Conservation (phyloP, 1,140 invertebrate genomes). For the Lasioglossum baleicum region DNA sequence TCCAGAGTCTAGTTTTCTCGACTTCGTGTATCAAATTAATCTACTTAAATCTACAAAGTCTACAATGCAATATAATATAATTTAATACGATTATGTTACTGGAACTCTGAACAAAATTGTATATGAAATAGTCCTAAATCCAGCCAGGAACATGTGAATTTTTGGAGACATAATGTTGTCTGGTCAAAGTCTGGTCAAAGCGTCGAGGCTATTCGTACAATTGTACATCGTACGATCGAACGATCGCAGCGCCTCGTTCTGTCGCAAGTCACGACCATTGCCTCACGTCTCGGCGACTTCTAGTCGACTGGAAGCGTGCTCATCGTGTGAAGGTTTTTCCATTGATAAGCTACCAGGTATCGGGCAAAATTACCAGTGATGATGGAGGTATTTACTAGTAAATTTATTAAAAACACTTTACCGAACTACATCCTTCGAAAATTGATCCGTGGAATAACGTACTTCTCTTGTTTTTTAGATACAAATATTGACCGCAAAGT, state of each 20-base stretch:
- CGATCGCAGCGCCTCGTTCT: conserved; percentile 20
- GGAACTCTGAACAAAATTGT: too few relatives aligned
- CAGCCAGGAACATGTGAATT: too few relatives aligned
- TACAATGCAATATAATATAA: too few relatives aligned
- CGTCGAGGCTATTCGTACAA: neutral
- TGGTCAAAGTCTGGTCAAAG: conserved; percentile 5
- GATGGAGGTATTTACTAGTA: conserved; percentile 48
- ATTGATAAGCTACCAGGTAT: too few relatives aligned
- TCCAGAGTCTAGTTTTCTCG: neutral
- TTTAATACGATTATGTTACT: too few relatives aligned
- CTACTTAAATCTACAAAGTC: too few relatives aligned
- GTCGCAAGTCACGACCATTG: neutral
- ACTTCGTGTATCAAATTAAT: too few relatives aligned
- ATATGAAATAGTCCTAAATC: too few relatives aligned
- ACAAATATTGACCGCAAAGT: conserved; percentile 66
- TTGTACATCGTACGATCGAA: conserved; percentile 34
- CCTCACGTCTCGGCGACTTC: neutral
- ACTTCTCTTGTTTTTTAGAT: conserved; percentile 64
- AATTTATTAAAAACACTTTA: neutral
- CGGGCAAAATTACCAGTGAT: neutral
- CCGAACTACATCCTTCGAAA: neutral
- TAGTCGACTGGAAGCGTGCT: neutral
- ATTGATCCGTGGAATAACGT: neutral
- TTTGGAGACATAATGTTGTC: too few relatives aligned
- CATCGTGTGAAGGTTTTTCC: neutral